Evolutionary conservation across 2,797 vertebrate species (phyloP), one percentile per base, ranked within the genome.

Genomic region (Cetoscarus ocellatus): DNA sequence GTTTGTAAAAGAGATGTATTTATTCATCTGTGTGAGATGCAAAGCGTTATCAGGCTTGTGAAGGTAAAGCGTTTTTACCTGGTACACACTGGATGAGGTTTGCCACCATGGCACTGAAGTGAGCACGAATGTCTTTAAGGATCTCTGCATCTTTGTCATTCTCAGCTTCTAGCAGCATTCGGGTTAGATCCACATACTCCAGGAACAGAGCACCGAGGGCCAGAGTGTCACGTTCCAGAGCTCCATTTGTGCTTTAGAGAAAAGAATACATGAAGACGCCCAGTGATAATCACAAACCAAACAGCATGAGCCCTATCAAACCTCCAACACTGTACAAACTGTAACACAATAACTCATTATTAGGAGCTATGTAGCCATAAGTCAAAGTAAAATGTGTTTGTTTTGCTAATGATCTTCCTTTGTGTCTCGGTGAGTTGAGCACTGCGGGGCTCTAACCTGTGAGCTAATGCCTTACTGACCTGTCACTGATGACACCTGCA

Each of bases 51-150:
- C 40, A 43, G 36, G 7, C 50, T 13, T 50, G 11, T 61, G 5
- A 40, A n/a, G 36, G 8, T 54, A 2, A 54, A 55, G 51, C 3
- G 27, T 36, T 61, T 57, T 38, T 96, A 99, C 98, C 97, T 96
- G 98, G 98, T 59, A 99, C 96, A 90, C 97, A 97, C 27, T 99
- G 98, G 84, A 99, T 98, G 91, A 99, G 93, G 91, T 99, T 99
- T 86, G 98, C 97, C 80, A 98, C 97, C 98, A 99, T 98, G 75
- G 96, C 97, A 60, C 98, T 98, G 90, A 99, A 99, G 92, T 99
- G 98, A 65, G 97, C 96, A 87, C 98, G 95, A 75, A 98, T 98
- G 86, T 99, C 98, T 86, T 98, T 99, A 42, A 99, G 96, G 86
- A 99, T 98, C 86, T 99, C 98, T 0, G 97, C 94, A 77, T 99